phyloP scores from a whole-genome alignment of 1,140 invertebrate species.

The Andrena cerasifolii region DNA sequence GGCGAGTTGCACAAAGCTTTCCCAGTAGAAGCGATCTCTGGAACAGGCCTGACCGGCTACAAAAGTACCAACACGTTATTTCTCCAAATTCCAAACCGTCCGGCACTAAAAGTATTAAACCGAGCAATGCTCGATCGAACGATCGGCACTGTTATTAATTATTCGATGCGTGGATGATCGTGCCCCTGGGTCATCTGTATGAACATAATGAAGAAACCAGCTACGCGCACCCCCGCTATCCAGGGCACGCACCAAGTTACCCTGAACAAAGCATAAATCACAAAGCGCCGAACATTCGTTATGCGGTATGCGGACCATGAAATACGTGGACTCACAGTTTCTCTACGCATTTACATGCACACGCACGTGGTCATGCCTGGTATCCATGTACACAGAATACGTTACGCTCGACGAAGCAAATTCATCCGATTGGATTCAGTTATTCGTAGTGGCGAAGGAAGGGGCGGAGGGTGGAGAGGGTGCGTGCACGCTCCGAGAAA shows the following conservation, averaged over 20 bases:
- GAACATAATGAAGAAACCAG: constrained; percentile 59
- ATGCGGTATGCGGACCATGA: constrained; percentile 77
- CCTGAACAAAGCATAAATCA: constrained; percentile 80
- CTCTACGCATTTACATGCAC: constrained; percentile 28
- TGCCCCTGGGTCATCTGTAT: background rate
- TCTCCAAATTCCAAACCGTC: background rate
- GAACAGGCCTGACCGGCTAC: no score
- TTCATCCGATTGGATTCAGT: constrained; percentile 73
- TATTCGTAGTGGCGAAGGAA: constrained; percentile 42
- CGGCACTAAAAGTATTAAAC: background rate
- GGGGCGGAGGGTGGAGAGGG: background rate
- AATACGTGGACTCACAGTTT: constrained; percentile 69
- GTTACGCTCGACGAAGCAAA: constrained; percentile 69
- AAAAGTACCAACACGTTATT: no score
- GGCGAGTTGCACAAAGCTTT: no score
- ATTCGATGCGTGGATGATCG: background rate
- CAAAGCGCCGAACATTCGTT: constrained; percentile 80
- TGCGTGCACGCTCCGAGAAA: background rate
- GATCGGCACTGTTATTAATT: background rate
- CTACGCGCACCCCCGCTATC: constrained; percentile 56
- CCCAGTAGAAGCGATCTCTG: background rate
- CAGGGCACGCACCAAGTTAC: constrained; percentile 37
- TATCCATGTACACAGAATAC: constrained; percentile 16
- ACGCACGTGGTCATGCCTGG: background rate
- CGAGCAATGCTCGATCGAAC: background rate